Conservation (phyloP, 2,113 vertebrate species). For the Indri indri region DNA sequence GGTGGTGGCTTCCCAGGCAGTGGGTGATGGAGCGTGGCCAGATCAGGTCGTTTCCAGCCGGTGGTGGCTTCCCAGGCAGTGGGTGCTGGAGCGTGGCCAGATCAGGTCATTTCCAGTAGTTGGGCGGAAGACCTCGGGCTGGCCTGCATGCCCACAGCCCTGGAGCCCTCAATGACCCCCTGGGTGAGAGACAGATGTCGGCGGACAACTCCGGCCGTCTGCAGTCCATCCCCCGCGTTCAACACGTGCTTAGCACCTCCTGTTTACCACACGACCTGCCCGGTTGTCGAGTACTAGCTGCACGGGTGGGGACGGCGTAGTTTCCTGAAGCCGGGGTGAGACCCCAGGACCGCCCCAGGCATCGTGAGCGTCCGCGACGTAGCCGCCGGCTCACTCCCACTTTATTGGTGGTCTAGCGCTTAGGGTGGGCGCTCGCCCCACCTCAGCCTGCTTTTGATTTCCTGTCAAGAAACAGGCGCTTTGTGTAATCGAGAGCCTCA, state of each 20-base stretch:
- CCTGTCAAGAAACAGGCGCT: neutral
- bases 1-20: accelerated
- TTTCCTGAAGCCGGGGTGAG: neutral
- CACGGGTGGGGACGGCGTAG: accelerated
- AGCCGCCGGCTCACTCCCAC: neutral
- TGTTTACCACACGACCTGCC: neutral
- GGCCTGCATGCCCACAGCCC: no score
- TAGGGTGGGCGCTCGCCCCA: accelerated
- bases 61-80: accelerated
- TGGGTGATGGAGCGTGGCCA: neutral
- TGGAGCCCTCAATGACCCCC: accelerated
- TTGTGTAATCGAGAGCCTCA: neutral
- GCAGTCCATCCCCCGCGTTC: no score
- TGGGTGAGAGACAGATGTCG: accelerated
- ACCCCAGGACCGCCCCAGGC: neutral
- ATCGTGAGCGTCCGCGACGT: neutral
- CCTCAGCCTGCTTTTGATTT: neutral
- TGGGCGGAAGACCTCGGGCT: accelerated
- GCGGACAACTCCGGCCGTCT: accelerated
- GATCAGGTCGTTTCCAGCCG: neutral
- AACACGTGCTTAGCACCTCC: neutral
- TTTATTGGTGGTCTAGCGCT: neutral
- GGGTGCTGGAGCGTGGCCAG: neutral
- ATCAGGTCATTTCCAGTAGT: neutral
- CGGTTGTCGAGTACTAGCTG: accelerated